Evolutionary conservation across 2,797 vertebrate species (phyloP).

Genomic region (Xiphorhynchus erythropygius): DNA sequence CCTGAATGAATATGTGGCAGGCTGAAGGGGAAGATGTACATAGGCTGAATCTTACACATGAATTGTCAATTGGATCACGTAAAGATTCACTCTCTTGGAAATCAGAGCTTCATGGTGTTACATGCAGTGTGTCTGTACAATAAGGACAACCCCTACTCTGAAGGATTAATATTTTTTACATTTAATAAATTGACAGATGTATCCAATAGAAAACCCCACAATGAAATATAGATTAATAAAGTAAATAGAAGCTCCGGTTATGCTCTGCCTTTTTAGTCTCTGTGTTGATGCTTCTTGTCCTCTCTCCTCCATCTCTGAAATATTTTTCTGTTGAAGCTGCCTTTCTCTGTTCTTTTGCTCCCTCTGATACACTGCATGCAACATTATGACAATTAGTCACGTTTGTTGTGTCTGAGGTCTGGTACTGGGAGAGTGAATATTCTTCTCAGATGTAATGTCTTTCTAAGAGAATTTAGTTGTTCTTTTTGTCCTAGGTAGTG

Average conservation of each 20-base stretch:
- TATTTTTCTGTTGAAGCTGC: not conserved
- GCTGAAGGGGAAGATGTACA: conserved; percentile 3
- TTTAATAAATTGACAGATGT: not conserved
- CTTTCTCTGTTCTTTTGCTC: not conserved
- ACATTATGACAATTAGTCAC: not conserved
- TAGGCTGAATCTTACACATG: conserved; percentile 53
- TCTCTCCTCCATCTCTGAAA: not conserved
- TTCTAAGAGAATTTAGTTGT: not conserved
- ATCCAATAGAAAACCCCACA: not conserved
- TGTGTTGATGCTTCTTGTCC: not conserved
- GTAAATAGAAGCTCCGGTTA: not conserved
- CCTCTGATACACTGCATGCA: not conserved
- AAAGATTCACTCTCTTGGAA: conserved; percentile 55
- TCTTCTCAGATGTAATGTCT: not conserved
- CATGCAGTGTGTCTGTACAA: not conserved
- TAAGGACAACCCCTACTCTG: not conserved
- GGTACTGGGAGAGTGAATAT: not conserved
- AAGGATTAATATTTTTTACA: not conserved
- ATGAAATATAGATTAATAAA: not conserved
- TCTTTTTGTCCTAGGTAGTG: not conserved
- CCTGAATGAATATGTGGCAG: conserved; percentile 25
- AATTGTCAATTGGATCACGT: conserved; percentile 63
- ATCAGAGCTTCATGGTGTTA: not conserved
- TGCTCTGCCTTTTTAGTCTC: not conserved
- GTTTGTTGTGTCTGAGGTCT: not conserved